Conservation (phyloP, 2,797 vertebrate species). For the Hephaestus fuliginosus region DNA sequence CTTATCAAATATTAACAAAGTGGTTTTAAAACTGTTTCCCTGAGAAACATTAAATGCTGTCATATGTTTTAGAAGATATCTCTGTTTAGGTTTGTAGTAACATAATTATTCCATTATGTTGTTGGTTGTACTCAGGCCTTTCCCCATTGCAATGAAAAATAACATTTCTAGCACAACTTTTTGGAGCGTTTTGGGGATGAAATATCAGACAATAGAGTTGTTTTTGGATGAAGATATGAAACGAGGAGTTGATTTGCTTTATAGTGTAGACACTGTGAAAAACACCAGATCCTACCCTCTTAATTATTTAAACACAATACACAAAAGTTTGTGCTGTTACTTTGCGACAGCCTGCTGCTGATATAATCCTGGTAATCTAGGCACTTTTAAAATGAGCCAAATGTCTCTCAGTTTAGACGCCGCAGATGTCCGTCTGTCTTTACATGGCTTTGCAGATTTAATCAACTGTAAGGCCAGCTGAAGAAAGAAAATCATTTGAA, state of each 20-base stretch:
- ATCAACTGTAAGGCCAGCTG: neutral
- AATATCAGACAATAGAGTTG: neutral
- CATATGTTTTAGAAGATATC: neutral
- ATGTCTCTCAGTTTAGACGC: slow-evolving; percentile 21
- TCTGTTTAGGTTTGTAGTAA: neutral
- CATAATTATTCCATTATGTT: neutral
- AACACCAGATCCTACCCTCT: neutral
- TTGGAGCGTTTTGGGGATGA: neutral
- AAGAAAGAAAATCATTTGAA: slow-evolving; percentile 2
- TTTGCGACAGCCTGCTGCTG: neutral
- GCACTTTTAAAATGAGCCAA: neutral
- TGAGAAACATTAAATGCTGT: neutral
- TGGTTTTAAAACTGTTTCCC: slow-evolving; percentile 2
- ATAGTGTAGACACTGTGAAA: neutral
- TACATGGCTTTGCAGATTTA: neutral
- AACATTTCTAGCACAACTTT: neutral
- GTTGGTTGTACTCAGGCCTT: neutral
- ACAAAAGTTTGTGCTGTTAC: neutral
- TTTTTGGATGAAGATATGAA: neutral
- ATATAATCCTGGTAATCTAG: slow-evolving; percentile 8
- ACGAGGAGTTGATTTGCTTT: neutral
- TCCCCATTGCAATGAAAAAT: neutral
- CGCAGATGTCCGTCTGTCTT: slow-evolving; percentile 23
- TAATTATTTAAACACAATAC: neutral
- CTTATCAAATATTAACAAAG: slow-evolving; percentile 22